A percentile compares a stretch with the other conserved stretches of the same genome.
Conservation (phyloP, 2,113 vertebrate genomes). For the Turdus rufiventris region DNA sequence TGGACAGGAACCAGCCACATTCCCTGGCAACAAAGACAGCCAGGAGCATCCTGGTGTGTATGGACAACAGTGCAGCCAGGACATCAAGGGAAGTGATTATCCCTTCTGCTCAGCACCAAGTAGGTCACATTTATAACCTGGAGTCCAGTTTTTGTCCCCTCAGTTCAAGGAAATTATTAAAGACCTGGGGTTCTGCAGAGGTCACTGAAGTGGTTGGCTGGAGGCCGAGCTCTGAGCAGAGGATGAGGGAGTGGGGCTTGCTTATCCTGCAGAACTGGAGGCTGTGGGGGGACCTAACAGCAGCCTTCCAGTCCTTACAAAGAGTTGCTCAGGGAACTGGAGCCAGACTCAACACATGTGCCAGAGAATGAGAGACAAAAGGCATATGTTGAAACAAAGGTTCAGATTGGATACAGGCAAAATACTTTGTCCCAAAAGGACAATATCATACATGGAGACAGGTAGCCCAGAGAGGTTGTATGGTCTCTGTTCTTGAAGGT, state of each 20-base stretch:
- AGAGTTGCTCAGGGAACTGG: neutral
- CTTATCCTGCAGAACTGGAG: neutral
- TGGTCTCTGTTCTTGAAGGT: neutral
- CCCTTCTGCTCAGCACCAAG: neutral
- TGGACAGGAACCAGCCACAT: neutral
- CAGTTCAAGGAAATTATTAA: neutral
- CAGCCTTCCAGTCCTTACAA: neutral
- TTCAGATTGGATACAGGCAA: neutral
- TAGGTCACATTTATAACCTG: neutral
- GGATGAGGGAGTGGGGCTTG: neutral
- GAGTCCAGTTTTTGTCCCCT: neutral
- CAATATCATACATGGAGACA: neutral
- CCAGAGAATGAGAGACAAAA: neutral
- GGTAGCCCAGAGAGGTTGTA: neutral
- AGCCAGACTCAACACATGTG: neutral
- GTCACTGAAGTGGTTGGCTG: neutral
- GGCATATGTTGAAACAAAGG: neutral
- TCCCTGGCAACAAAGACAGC: neutral
- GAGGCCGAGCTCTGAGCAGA: neutral
- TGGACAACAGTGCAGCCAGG: neutral
- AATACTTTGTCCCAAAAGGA: neutral
- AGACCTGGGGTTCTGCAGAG: neutral
- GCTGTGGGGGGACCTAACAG: neutral
- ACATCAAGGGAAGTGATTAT: neutral
- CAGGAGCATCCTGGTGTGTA: neutral